Base-by-base conservation (phyloP, 2,797 vertebrate species). In the Coendou prehensilis region DNA sequence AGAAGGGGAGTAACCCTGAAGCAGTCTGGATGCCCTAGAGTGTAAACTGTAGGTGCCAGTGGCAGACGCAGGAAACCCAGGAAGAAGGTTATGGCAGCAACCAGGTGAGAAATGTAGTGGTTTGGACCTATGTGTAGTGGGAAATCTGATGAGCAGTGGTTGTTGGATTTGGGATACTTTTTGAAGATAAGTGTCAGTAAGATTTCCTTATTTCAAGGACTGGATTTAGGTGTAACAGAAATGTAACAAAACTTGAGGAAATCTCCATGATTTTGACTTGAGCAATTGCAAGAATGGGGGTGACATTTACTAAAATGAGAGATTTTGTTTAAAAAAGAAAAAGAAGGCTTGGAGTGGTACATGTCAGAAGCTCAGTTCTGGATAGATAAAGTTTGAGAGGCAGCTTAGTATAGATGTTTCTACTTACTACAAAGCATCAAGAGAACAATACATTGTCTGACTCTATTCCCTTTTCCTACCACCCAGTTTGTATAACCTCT, bases 401-500 rank as follows among this genome's bases (percentile, higher is more conserved):
- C 6, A 93, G 54, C 14, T 93, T 87, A 13, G 17, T 56, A 14
- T n/a, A 83, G 18, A 52, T 56, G 5, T 20, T 88, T 89, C 52
- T 45, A 20, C 47, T 78, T 5, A 23, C 30, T 76, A 26, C 0
- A 20, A 85, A 82, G n/a, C n/a, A 33, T 81, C 69, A 75, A 47
- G 75, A 88, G 30, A 87, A 79, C 11, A 57, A 28, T 6, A 37
- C 45, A 28, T 93, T 54, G 37, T 17, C 80, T 76, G 67, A 81
- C 28, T 76, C 22, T 87, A 20, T 3, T 52, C 37, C 56, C 23
- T 78, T 89, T 64, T 28, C 41, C 18, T 69, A 59, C n/a, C 30
- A 76, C 87, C 73, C 73, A 83, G 37, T 73, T 91, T 59, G 71
- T 50, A 81, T n/a, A 95, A 93, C 50, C 82, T 92, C 69, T 69